A percentile compares a stretch with the other conserved stretches of the same genome.
Evolutionary conservation across 2,888 invertebrate genomes (phyloP).

Genomic region (Agrochola macilenta): DNA sequence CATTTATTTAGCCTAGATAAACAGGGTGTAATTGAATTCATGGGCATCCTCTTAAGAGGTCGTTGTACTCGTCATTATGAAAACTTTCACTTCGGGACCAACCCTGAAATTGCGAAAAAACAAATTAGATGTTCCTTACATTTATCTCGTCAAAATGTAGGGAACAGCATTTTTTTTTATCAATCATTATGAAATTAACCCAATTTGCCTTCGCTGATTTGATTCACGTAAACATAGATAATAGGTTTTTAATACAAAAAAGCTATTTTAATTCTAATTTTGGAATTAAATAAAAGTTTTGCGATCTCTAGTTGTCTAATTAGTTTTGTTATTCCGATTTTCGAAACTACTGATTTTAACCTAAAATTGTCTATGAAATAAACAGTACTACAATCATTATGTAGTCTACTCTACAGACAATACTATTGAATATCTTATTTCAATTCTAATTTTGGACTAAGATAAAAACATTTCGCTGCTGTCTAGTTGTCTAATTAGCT

Average conservation of each 20-base stretch:
- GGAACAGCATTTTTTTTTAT: too few relatives aligned
- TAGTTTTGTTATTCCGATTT: conserved; percentile 39
- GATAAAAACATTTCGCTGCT: conserved; percentile 17
- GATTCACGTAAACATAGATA: too few relatives aligned
- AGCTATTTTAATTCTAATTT: neutral
- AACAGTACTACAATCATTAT: conserved; percentile 1
- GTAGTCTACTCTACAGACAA: neutral
- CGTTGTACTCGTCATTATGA: too few relatives aligned
- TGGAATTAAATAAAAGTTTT: conserved; percentile 16
- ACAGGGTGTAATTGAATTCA: too few relatives aligned
- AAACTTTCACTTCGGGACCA: too few relatives aligned
- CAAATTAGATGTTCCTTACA: too few relatives aligned
- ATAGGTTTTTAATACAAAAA: neutral
- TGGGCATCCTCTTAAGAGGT: too few relatives aligned
- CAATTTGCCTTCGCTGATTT: too few relatives aligned
- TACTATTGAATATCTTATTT: conserved; percentile 33
- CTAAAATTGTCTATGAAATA: neutral
- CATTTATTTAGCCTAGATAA: too few relatives aligned
- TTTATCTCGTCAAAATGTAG: too few relatives aligned
- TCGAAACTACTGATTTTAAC: neutral
- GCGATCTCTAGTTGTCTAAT: conserved; percentile 14
- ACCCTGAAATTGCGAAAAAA: too few relatives aligned
- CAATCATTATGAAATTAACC: too few relatives aligned
- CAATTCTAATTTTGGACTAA: conserved; percentile 20
- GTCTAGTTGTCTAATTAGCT: conserved; percentile 38